Conservation (phyloP, 2,888 invertebrate genomes). For the Dioctria rufipes region DNA sequence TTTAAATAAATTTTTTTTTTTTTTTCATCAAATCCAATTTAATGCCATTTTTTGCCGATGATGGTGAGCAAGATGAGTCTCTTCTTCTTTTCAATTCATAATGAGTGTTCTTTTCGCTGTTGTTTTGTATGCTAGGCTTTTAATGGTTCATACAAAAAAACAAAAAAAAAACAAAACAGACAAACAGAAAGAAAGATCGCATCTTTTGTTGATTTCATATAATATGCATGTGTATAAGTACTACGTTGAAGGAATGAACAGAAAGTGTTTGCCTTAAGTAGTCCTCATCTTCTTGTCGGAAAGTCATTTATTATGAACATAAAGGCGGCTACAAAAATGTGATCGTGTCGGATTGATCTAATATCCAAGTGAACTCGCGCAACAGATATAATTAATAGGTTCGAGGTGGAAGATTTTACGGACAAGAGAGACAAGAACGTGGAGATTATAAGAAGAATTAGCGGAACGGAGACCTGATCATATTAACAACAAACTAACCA, state of each 20-base stretch:
- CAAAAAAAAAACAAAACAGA: too few relatives aligned
- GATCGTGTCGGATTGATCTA: slow-evolving; percentile 49
- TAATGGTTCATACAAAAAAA: neutral
- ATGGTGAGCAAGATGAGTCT: slow-evolving; percentile 3
- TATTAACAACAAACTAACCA: too few relatives aligned
- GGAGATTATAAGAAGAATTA: neutral
- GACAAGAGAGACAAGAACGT: neutral
- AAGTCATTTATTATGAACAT: slow-evolving; percentile 42
- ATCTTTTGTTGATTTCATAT: slow-evolving; percentile 32
- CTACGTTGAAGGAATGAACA: neutral
- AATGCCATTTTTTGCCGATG: slow-evolving; percentile 41
- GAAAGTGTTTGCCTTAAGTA: slow-evolving; percentile 49
- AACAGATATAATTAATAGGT: slow-evolving; percentile 34
- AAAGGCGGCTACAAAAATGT: slow-evolving; percentile 46
- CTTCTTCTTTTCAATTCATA: slow-evolving; percentile 14
- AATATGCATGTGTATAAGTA: neutral
- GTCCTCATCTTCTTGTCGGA: slow-evolving; percentile 42
- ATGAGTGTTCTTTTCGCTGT: neutral
- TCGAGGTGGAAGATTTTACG: slow-evolving; percentile 14
- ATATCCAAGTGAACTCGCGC: slow-evolving; percentile 33
- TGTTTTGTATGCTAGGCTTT: slow-evolving; percentile 6
- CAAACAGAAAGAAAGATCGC: neutral
- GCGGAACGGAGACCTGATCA: neutral
- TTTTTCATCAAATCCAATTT: slow-evolving; percentile 31
- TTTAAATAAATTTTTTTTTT: slow-evolving; percentile 43